Base-by-base conservation (phyloP, 2,888 invertebrate species). In the Polydrusus cervinus region DNA sequence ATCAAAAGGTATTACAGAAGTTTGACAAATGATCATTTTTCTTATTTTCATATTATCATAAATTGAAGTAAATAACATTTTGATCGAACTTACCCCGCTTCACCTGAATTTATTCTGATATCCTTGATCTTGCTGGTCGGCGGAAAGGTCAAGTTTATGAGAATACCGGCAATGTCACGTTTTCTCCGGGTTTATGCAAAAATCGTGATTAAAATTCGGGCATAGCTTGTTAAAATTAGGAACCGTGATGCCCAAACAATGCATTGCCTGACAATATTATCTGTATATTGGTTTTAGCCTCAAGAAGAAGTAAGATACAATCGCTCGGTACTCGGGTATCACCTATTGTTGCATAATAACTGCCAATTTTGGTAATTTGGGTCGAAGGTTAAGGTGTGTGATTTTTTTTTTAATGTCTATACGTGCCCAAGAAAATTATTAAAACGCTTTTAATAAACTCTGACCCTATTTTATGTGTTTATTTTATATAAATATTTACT, bases 141-240 rank as follows among this genome's bases (percentile, higher is more conserved):
- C 25, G 68, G 25, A 75, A 72, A 75, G 75, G 75, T 75, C 75
- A 75, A 75, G 75, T 75, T 75, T 75, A 72, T 75, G 72, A 71
- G 71, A 75, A 75, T 68, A 62, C 53, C n/a, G 49, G 18, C 74
- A 66, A 71, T 57, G 72, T 75, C 75, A 75, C 75, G 75, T 67
- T 72, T 71, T 71, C 30, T 30, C 18, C 45, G 68, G 43, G 20
- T 57, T 72, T 75, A 72, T 72, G 71, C 75, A 75, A 71, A 75
- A 71, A 60, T 72, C 75, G 75, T 75, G 75, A 71, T 67, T 53
- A 71, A 75, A 75, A 66, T 75, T 75, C 64, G 75, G 71, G 68
- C 55, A 45, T 64, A 30, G 61, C 66, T 61, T 34, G 67, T 71
- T 71, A 66, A 75, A 75, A 72, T 71, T 75, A 70, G 74, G 70